Percentiles rank a stretch among this genome's conserved stretches.
Evolutionary conservation across 2,797 vertebrate genomes (phyloP).

Genomic region (Anguilla obscura): DNA sequence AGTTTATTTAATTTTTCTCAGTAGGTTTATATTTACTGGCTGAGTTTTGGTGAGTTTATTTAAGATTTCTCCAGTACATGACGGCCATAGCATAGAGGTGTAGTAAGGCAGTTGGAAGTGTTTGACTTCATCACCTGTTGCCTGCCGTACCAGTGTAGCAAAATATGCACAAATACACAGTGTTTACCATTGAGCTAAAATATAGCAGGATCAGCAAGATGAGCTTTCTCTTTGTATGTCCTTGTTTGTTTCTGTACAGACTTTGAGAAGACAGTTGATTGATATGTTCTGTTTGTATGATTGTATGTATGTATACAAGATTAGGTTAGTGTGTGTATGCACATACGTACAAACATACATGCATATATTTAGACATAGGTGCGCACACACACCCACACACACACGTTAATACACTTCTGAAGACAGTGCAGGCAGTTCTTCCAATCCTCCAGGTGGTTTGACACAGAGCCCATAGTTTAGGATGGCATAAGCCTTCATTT

Average conservation of each 20-base stretch:
- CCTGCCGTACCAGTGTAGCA: background rate
- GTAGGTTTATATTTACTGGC: background rate
- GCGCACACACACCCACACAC: background rate
- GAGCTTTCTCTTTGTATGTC: constrained; percentile 5
- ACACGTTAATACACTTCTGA: background rate
- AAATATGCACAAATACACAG: constrained; percentile 14
- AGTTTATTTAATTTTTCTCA: background rate
- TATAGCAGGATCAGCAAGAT: constrained; percentile 7
- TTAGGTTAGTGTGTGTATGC: background rate
- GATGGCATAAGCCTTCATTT: constrained; percentile 23
- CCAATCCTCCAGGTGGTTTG: constrained; percentile 46
- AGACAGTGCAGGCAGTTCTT: constrained; percentile 36
- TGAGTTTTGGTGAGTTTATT: background rate
- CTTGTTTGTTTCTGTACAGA: constrained; percentile 47
- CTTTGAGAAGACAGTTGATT: constrained; percentile 18
- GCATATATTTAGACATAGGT: background rate
- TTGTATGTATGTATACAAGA: background rate
- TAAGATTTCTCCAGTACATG: background rate
- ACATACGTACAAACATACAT: background rate
- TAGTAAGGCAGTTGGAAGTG: background rate
- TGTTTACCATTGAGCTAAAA: constrained; percentile 5
- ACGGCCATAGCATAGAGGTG: background rate
- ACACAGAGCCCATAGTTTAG: constrained; percentile 38
- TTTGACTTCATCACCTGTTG: background rate
- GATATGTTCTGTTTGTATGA: background rate